Evolutionary conservation across 2,888 invertebrate genomes (phyloP).

Genomic region (Eupithecia dodoneata): DNA sequence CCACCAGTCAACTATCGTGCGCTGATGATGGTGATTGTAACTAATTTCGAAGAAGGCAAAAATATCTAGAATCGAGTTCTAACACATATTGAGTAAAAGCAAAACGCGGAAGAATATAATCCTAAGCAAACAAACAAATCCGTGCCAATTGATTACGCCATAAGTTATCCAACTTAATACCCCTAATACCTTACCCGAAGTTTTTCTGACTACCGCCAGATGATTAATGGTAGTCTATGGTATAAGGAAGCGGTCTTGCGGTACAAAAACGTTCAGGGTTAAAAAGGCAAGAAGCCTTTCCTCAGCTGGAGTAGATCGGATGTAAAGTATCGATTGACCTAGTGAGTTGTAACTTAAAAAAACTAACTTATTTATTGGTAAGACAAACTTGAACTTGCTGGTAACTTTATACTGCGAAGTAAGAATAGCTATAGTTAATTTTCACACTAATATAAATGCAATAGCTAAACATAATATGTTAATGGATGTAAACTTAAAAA

Average conservation of each 20-base stretch:
- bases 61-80: not conserved
- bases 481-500: not conserved
- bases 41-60: not conserved
- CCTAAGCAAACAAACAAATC: constrained; percentile 34
- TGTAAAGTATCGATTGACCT: constrained; percentile 28
- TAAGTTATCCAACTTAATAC: constrained; percentile 36
- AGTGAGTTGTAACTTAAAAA: constrained; percentile 20
- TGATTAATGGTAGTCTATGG: constrained; percentile 30
- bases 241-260: constrained; percentile 16
- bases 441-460: too few species aligned
- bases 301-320: constrained; percentile 12
- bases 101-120: constrained; percentile 16
- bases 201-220: constrained; percentile 34
- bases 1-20: not conserved
- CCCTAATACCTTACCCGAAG: constrained; percentile 30
- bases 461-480: too few species aligned
- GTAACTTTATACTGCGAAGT: not conserved
- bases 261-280: constrained; percentile 28
- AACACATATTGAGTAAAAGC: not conserved
- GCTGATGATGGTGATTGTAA: not conserved
- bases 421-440: not conserved
- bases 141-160: constrained; percentile 35
- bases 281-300: constrained; percentile 33
- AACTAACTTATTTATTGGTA: not conserved
- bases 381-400: not conserved